phyloP scores from a whole-genome alignment of 2,797 vertebrate genomes.

The Prionace glauca region DNA sequence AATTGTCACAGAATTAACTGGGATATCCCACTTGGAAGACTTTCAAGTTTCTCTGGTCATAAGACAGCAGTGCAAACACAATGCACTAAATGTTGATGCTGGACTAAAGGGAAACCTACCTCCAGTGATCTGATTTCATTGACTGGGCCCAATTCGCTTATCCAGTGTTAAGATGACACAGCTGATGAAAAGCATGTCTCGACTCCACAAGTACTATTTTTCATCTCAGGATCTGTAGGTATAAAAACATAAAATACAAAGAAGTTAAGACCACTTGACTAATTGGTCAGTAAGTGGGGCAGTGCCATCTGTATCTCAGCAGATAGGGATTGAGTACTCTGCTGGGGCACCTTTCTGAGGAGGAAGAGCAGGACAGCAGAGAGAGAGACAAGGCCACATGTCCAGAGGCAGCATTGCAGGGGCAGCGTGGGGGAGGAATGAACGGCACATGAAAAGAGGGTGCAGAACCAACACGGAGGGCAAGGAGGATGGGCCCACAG shows the following conservation, averaged over 20 bases:
- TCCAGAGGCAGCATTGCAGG: too few species aligned
- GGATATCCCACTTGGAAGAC: background rate
- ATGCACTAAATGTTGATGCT: background rate
- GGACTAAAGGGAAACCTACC: background rate
- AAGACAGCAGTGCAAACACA: background rate
- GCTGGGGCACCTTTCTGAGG: too few species aligned
- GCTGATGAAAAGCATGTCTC: background rate
- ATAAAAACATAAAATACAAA: background rate
- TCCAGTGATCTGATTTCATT: background rate
- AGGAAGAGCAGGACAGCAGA: too few species aligned
- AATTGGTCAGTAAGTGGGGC: background rate
- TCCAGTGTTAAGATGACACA: background rate
- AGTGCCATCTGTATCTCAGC: too few species aligned
- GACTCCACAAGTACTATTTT: background rate
- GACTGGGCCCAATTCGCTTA: background rate
- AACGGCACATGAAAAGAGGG: too few species aligned
- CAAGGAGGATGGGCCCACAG: too few species aligned
- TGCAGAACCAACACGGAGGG: too few species aligned
- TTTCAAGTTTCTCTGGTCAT: background rate
- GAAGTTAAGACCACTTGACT: background rate
- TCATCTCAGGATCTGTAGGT: background rate
- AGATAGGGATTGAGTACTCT: too few species aligned
- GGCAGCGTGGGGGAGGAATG: too few species aligned
- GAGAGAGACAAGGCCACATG: too few species aligned
- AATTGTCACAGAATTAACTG: background rate